Evolutionary conservation across 1,140 invertebrate species (phyloP), one percentile per base, ranked within the genome.

Genomic region (Bombus sylvicola): DNA sequence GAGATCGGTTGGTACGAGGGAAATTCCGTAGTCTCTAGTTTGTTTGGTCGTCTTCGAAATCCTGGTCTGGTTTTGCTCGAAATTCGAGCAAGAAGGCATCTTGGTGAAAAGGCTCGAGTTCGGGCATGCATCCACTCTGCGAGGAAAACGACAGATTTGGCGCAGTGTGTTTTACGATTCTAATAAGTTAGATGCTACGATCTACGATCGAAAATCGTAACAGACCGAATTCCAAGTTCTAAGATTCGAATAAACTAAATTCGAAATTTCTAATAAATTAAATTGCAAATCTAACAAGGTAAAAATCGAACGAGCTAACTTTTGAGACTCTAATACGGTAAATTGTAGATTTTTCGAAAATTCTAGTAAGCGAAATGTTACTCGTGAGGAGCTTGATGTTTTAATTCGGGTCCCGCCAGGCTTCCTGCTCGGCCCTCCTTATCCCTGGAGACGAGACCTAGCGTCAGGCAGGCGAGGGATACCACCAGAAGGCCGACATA

Each of bases 401-500:
- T 85, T 1, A 95, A 86, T 89, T 95, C 93, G 4, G 94, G 93
- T 82, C 94, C 93, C 18, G 92, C 92, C 1, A 95, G 87, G 80
- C 90, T 94, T 72, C 93, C 94, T 73, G 94, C 90, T 66, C 90
- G 92, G 79, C 94, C 94, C 89, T 94, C 94, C 53, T 93, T 91
- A 69, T 94, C 94, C 39, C 94, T 90, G 41, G 94, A 93, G 22
- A 94, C 92, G 31, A 92, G 85, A 18, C 94, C 94, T 10, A 94
- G 79, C 2, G 94, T 95, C 12, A 95, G 81, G 41, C 94, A 95
- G 8, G 93, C 93, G 12, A 95, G 81, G 28, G 94, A 95, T 18
- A 95, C 93, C 34, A 95, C 88, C 81, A 95, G 77, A 0, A 95
- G 88, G 0, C 94, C 94, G 25, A 95, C 88, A 64, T 94, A 94